phyloP scores from a whole-genome alignment of 2,797 vertebrate genomes.

The Aotus griseimembra region DNA sequence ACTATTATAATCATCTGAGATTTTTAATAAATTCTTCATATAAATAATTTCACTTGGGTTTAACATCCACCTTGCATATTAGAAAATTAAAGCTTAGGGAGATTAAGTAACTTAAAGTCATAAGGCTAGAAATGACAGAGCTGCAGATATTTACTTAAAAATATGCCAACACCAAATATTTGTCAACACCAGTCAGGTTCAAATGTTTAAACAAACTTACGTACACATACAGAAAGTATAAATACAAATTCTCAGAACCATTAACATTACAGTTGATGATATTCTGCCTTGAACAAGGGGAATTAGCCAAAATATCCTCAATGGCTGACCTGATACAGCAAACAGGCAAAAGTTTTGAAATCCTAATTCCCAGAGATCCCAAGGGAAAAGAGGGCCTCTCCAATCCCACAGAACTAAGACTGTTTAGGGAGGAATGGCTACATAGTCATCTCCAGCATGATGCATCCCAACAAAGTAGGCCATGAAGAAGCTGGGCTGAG shows the following conservation, averaged over 20 bases:
- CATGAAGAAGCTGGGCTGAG: background rate
- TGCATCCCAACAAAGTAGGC: background rate
- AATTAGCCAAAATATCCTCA: conserved; percentile 49
- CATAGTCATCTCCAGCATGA: background rate
- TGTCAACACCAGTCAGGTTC: conserved; percentile 38
- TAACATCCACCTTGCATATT: background rate
- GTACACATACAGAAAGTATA: conserved; percentile 73
- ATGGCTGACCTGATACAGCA: background rate
- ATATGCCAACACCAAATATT: conserved; percentile 11
- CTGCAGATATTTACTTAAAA: conserved; percentile 53
- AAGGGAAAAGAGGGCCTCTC: background rate
- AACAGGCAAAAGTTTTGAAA: background rate
- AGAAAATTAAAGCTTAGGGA: background rate
- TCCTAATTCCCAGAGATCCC: background rate
- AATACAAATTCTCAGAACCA: conserved; percentile 60
- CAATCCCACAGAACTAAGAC: background rate
- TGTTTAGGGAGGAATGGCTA: background rate
- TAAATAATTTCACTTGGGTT: background rate
- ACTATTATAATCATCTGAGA: background rate
- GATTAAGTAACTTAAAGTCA: background rate
- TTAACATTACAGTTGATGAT: background rate
- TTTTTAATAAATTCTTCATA: background rate
- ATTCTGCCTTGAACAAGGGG: background rate
- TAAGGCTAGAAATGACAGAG: background rate
- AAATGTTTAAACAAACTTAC: conserved; percentile 70